Percentiles rank a stretch among this genome's conserved stretches.
Evolutionary conservation across 2,113 vertebrate species (phyloP).

Genomic region (Columba livia): DNA sequence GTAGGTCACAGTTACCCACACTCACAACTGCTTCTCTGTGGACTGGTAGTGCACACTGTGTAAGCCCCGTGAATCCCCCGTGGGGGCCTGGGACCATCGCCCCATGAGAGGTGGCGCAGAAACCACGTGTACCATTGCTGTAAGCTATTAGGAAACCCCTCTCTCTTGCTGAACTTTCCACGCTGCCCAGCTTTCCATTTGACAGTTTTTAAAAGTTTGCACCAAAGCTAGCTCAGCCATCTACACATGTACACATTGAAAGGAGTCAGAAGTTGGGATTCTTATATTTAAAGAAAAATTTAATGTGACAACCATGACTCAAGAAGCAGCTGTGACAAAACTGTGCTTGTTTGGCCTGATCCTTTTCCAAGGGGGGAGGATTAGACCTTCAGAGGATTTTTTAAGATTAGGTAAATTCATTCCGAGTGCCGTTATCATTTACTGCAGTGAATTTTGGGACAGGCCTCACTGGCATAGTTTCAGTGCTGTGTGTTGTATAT

Average conservation of each 20-base stretch:
- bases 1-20: not conserved
- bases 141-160: not conserved
- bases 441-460: not conserved
- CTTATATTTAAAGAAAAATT: not conserved
- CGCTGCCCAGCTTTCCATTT: not conserved
- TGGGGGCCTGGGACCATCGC: fast-evolving
- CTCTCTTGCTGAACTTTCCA: not conserved
- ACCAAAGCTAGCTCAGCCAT: not conserved
- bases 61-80: fast-evolving
- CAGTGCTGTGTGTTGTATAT: not conserved
- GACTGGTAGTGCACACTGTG: fast-evolving
- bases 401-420: not conserved
- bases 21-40: not conserved
- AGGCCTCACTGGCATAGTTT: not conserved
- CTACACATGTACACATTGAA: not conserved
- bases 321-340: not conserved
- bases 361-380: not conserved
- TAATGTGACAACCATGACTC: not conserved
- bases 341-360: not conserved
- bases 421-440: not conserved
- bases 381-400: not conserved
- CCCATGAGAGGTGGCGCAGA: fast-evolving
- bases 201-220: not conserved
- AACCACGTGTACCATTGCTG: fast-evolving
- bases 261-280: not conserved